A percentile compares a stretch with the other conserved stretches of the same genome.
Evolutionary conservation across 2,113 vertebrate species (phyloP).

Genomic region (Zosterops hypoxanthus): DNA sequence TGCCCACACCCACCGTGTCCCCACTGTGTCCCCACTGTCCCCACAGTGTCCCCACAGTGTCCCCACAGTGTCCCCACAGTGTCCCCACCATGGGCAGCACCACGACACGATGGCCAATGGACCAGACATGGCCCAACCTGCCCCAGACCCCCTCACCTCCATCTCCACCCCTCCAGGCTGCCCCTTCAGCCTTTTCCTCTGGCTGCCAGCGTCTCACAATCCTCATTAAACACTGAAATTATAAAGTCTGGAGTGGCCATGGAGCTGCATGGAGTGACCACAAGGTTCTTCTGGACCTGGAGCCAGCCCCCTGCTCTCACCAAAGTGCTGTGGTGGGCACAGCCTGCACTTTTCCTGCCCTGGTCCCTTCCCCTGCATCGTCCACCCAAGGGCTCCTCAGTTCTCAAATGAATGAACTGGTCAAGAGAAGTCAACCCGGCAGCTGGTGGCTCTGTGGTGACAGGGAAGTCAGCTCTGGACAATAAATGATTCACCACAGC

Average conservation of each 20-base stretch:
- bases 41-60: background rate
- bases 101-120: rapidly evolving
- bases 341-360: background rate
- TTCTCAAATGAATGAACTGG: rapidly evolving
- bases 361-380: rapidly evolving
- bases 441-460: background rate
- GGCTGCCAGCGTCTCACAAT: rapidly evolving
- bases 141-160: background rate
- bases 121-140: background rate
- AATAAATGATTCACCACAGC: background rate
- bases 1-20: background rate
- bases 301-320: background rate
- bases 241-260: rapidly evolving
- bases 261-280: rapidly evolving
- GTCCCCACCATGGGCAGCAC: rapidly evolving
- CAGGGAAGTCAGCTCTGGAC: background rate
- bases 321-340: background rate
- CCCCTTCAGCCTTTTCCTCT: background rate
- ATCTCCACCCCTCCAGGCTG: background rate
- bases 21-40: background rate
- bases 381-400: background rate
- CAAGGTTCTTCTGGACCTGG: background rate
- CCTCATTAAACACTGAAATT: background rate
- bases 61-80: too few species aligned
- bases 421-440: background rate